Conservation (phyloP, 2,797 vertebrate genomes). For the Dallia pectoralis region DNA sequence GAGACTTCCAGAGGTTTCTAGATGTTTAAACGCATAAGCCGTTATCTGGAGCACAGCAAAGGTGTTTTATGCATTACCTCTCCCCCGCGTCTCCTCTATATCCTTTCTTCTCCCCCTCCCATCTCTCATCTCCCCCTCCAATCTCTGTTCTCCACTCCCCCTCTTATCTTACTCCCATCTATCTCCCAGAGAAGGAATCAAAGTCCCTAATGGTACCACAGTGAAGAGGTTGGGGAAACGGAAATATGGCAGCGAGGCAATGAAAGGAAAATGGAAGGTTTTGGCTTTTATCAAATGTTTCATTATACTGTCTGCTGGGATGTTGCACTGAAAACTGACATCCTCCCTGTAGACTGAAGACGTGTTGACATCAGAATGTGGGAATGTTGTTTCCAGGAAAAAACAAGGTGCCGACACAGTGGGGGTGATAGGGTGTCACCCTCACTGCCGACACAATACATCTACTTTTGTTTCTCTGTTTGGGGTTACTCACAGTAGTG, state of each 20-base stretch:
- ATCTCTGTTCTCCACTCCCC: too few species aligned
- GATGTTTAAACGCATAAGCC: conserved; percentile 60
- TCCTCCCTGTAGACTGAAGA: conserved; percentile 24
- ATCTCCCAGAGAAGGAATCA: conserved; percentile 55
- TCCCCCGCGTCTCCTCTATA: too few species aligned
- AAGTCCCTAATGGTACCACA: conserved; percentile 43
- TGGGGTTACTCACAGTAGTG: neutral
- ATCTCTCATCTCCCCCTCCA: too few species aligned
- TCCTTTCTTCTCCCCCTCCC: conserved; percentile 58
- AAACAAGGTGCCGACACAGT: conserved; percentile 31
- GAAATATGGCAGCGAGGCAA: conserved; percentile 8
- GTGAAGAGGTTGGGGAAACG: conserved; percentile 3
- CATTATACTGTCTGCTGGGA: neutral
- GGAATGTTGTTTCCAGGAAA: conserved; percentile 27
- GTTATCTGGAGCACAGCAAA: conserved; percentile 69
- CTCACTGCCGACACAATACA: neutral
- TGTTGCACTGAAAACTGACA: conserved; percentile 31
- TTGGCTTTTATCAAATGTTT: neutral
- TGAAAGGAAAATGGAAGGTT: conserved; percentile 29
- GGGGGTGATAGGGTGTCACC: conserved; percentile 37
- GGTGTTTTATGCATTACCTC: conserved; percentile 72
- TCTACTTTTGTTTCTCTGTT: neutral
- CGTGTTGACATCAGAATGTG: conserved; percentile 8
- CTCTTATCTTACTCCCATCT: too few species aligned
- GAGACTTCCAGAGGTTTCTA: conserved; percentile 66